These are phyloP conservation scores for Athene noctua DNA, from an alignment of 2,113 vertebrate species.

Conservation along the genomic window DNA sequence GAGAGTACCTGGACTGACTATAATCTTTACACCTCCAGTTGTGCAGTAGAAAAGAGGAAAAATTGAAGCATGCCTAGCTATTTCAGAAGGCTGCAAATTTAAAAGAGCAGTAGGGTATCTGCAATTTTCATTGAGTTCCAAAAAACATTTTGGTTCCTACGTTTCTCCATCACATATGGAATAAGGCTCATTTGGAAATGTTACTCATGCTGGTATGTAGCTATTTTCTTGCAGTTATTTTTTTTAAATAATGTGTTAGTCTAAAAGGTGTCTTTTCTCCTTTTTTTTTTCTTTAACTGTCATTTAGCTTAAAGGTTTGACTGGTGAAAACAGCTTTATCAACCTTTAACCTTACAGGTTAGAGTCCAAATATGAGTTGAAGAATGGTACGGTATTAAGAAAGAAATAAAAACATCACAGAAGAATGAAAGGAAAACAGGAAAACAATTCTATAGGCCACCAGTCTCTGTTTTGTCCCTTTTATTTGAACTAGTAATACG, in stretches of 20 bases:
- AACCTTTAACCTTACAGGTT: neutral
- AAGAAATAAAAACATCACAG: neutral
- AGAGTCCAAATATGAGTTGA: neutral
- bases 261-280: neutral
- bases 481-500: neutral
- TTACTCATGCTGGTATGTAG: neutral
- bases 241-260: neutral
- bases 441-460: neutral
- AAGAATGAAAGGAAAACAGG: neutral
- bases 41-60: neutral
- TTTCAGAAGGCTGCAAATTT: neutral
- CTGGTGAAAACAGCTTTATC: neutral
- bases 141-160: neutral
- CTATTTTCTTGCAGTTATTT: neutral
- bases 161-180: neutral
- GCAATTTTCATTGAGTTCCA: neutral
- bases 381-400: neutral
- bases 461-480: neutral
- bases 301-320: neutral
- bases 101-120: neutral
- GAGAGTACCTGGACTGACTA: neutral
- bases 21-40: neutral
- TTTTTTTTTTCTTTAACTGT: neutral
- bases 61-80: neutral
- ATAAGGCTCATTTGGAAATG: neutral